Base-by-base conservation (phyloP, 2,888 invertebrate species). In the Lithophane ornitopus region DNA sequence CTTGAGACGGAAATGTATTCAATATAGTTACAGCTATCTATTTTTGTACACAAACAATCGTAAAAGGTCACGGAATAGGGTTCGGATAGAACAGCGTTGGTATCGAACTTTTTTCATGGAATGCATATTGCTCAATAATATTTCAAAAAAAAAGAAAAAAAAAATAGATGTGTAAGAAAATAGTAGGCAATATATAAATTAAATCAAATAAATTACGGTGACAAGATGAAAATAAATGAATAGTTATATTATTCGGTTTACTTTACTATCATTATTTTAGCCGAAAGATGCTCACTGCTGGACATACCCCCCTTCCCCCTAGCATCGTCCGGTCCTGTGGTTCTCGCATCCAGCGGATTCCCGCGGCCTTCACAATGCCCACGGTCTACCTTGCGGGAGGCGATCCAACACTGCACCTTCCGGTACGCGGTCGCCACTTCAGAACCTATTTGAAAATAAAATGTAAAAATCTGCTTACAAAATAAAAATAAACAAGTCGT, bases 11-110 rank as follows among this genome's bases (percentile, higher is more conserved):
- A 89, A 91, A 90, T 89, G 81, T 82, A 85, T 87, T 89, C 85
- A 86, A 89, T 88, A 90, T 83, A 86, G 88, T 87, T 88, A 90
- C 80, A 85, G 85, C 85, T 87, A 89, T 90, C 88, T 88, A 90
- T 89, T 90, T 91, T 88, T 87, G 84, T 85, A 77, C 76, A 74
- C 84, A 88, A 85, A 87, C 88, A 82, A 82, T 82, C 72, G 69
- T 73, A 59, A 88, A 85, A 87, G 77, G 72, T 84, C 75, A 76
- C 70, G 16, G 66, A 56, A 70, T 76, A 66, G 62, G n/a, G 52
- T 52, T 68, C 14, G 22, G 3, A 39, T 22, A 41, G 39, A 72
- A 28, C 19, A 34, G n/a, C 12, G 22, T 28, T 12, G 69, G 74
- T 68, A 58, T 62, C 56, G 28, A 49, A 56, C 8, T 52, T 61